Conservation (phyloP, 1,140 invertebrate genomes). For the Drosophila pseudoobscura region DNA sequence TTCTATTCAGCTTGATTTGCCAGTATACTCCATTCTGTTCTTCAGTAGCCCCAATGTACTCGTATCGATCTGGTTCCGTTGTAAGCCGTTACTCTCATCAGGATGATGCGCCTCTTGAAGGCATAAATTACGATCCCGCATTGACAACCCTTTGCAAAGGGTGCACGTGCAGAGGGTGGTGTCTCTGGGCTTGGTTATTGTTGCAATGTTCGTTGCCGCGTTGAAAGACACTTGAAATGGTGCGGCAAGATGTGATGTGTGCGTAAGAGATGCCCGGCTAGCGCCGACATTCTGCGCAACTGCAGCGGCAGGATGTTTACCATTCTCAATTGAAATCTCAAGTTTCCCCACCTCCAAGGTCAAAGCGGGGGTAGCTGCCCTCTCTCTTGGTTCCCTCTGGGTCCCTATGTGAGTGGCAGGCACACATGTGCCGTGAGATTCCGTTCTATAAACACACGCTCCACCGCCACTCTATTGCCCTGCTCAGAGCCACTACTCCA, state of each 20-base stretch:
- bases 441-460: slow-evolving; percentile 40
- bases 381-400: neutral
- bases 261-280: slow-evolving; percentile 35
- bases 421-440: slow-evolving; percentile 12
- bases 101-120: neutral
- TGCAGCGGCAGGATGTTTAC: slow-evolving; percentile 76
- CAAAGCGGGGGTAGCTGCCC: slow-evolving; percentile 43
- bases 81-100: neutral
- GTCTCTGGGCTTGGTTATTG: neutral
- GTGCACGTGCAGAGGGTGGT: slow-evolving; percentile 1
- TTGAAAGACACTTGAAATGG: slow-evolving; percentile 63
- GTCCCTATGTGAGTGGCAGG: neutral
- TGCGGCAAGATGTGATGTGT: slow-evolving; percentile 17
- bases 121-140: slow-evolving; percentile 2
- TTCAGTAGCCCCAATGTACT: too few relatives aligned
- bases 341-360: neutral
- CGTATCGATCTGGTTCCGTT: too few relatives aligned
- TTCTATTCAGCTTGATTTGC: too few relatives aligned
- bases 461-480: slow-evolving; percentile 20
- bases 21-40: too few relatives aligned
- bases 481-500: neutral
- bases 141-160: slow-evolving; percentile 11
- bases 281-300: slow-evolving; percentile 33
- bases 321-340: slow-evolving; percentile 62
- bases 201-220: slow-evolving; percentile 15